Evolutionary conservation across 2,797 vertebrate species (phyloP).

Genomic region (Oceanodroma leucorhoa): DNA sequence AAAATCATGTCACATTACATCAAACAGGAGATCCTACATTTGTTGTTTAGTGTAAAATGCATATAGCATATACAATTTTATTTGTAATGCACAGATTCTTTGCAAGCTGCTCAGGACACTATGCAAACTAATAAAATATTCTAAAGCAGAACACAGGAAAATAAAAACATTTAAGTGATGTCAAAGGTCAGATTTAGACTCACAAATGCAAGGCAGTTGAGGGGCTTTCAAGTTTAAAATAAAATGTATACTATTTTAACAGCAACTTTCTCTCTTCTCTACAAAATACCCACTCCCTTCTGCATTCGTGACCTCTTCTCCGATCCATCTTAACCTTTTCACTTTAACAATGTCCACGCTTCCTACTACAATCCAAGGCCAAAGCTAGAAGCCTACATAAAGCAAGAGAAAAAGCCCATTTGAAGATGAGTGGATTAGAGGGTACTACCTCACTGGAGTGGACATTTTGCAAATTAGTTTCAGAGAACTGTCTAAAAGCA

Average conservation of each 20-base stretch:
- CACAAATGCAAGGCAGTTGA: neutral
- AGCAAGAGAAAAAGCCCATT: neutral
- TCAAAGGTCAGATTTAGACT: neutral
- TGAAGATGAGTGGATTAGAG: neutral
- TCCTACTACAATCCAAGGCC: neutral
- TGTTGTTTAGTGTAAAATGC: neutral
- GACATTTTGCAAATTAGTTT: neutral
- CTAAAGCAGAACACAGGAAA: neutral
- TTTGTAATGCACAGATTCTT: neutral
- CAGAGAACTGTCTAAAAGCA: constrained; percentile 4
- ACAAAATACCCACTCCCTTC: neutral
- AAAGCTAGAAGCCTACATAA: neutral
- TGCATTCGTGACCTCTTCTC: neutral
- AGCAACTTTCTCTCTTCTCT: neutral
- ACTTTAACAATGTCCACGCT: neutral
- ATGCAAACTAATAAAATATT: neutral
- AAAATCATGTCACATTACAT: neutral
- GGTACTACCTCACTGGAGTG: neutral
- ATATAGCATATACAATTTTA: neutral
- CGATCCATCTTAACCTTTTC: neutral
- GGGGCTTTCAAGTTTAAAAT: neutral
- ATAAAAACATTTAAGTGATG: neutral
- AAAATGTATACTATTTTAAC: neutral
- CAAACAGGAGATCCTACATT: neutral
- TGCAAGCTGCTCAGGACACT: neutral